These are phyloP conservation scores for Abramis brama DNA, from an alignment of 2,113 vertebrate genomes.

Conservation along the genomic window DNA sequence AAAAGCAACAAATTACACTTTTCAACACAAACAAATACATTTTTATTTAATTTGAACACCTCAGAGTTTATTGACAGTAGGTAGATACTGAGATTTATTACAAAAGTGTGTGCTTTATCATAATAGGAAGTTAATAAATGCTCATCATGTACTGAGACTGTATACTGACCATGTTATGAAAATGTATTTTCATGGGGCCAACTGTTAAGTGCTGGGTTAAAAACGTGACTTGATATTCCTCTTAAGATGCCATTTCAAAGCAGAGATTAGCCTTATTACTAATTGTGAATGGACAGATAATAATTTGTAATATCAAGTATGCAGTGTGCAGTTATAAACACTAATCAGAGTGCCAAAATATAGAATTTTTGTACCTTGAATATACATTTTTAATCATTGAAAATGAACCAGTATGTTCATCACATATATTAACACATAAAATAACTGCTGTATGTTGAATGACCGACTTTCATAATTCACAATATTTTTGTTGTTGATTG, in stretches of 20 bases:
- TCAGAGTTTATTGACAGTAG: neutral
- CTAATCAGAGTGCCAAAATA: neutral
- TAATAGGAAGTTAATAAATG: neutral
- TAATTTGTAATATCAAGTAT: neutral
- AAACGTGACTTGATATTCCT: constrained; percentile 26
- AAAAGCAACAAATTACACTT: neutral
- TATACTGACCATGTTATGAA: constrained; percentile 46
- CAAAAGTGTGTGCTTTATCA: neutral
- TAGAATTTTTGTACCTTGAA: neutral
- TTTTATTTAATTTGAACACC: neutral
- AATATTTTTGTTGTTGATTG: neutral
- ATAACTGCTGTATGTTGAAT: neutral
- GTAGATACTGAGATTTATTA: neutral
- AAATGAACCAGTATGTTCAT: neutral
- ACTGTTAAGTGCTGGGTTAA: constrained; percentile 65
- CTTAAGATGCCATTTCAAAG: neutral
- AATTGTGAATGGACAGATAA: neutral
- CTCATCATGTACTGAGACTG: neutral
- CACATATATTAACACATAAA: neutral
- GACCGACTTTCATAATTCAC: neutral
- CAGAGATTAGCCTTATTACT: constrained; percentile 8
- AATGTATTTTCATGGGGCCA: constrained; percentile 69
- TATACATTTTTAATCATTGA: neutral
- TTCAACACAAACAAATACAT: neutral
- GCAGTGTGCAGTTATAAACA: neutral